Base-by-base conservation (phyloP, 2,113 vertebrate genomes). In the Romanogobio albipinnatus region DNA sequence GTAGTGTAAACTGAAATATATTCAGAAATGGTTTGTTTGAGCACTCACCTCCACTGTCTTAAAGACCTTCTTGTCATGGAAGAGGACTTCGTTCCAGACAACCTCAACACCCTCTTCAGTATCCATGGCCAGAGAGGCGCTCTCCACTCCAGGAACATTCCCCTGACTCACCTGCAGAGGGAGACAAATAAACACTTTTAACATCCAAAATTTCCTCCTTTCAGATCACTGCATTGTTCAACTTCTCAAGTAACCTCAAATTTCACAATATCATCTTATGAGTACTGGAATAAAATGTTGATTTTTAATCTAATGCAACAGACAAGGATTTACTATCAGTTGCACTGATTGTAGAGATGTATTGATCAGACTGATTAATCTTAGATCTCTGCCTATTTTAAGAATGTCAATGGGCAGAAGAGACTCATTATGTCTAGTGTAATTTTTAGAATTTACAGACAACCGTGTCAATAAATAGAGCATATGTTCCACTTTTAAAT, bases 91-190 rank as follows among this genome's bases (percentile, higher is more conserved):
- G 0, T 97, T 98, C 97, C 97, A 99, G 81, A 98, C 97, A 89
- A 99, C 97, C 90, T 99, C 97, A 88, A 99, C 97, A 0, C 97
- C 97, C 83, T 99, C 97, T 91, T 99, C 97, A 0, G 97, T 98
- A 94, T 99, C 97, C 97, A 99, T 99, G 91, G 97, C 97, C 84
- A 98, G 92, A 86, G 96, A 99, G 2, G 97, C 96, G 84, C 96
- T 98, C 91, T 98, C 96, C 88, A 99, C 95, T 9, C 97, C 97
- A 0, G 96, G 96, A 89, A 98, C 97, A 92, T 98, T 98, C 0
- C 97, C 97, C 87, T 98, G 97, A 83, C 97, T 98, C 87, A 99
- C 96, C 97, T 98, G 93, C 0, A 83, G 82, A 2, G 22, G 84
- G 82, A 62, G 39, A 11, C 75, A 59, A 78, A 58, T 33, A 13